Evolutionary conservation across 2,797 vertebrate genomes (phyloP), one percentile per base, ranked within the genome.

Genomic region (Tapirus indicus): DNA sequence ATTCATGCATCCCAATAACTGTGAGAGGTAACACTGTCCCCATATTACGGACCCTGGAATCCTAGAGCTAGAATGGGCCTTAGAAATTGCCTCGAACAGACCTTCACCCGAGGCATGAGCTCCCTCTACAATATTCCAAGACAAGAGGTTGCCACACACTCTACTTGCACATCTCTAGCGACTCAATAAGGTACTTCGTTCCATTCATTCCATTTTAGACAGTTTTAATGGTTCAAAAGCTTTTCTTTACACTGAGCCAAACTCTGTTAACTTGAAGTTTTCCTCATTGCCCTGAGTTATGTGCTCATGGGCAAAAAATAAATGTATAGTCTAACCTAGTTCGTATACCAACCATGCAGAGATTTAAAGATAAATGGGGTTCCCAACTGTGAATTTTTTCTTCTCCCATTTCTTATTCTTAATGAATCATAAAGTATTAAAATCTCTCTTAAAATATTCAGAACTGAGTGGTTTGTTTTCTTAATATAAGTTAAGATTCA

Each of bases 121-220:
- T 95, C 83, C 18, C 25, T 56, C 71, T 88, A 54, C 0, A 41
- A 66, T 77, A 74, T 80, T 82, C 29, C 41, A 79, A 95, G 66
- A 95, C 23, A 71, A 47, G 32, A 47, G 27, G 7, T 71, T 64
- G 38, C 38, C 47, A 25, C 29, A 74, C 11, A 66, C 7, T 32
- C n/a, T 44, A 95, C 47, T 35, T 74, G 29, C 6, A 95, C 10
- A 86, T 60, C 68, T 85, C 74, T 66, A 86, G 72, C 27, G 25
- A 83, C 44, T 78, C 58, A 68, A n/a, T 56, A 84, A 77, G 47
- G 54, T 4, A 88, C 32, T 38, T 54, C 83, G 87, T 69, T 71
- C 77, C 79, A 71, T 60, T 88, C 20, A 88, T 92, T 91, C 41
- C 60, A 60, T 44, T 72, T 95, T 92, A 95, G 38, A 92, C 49